Base-by-base conservation (phyloP, 1,140 invertebrate genomes). In the Saccostrea cuccullata region DNA sequence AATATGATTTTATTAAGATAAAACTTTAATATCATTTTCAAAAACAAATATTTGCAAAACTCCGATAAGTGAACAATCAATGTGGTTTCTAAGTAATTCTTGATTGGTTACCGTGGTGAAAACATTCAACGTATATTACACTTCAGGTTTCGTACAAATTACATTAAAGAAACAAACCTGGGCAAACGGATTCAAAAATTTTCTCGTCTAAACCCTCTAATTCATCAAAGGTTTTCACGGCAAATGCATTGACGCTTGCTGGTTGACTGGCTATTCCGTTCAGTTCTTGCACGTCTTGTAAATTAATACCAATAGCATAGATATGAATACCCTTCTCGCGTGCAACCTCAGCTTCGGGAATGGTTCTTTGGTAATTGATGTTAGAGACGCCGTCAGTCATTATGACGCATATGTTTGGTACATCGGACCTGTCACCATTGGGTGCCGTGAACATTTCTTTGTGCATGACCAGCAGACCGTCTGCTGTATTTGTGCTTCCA, bases 301-400 rank as follows among this genome's bases (percentile, higher is more conserved):
- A 55, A 4, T 88, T 89, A 83, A 91, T 91, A 55, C 90, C 90
- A 64, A 92, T 90, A 11, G 86, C 91, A 73, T 90, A 91, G 15
- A 91, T 90, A 67, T 90, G 89, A 58, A 91, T 90, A 13, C 77
- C 82, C 20, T 89, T 64, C 13, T 70, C 30, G 30, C 87, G 84
- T 26, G 87, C 86, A 17, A 11, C 40, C 26, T 88, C 83, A 6
- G 91, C 92, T 87, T 91, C 89, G 9, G 90, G 90, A 40, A 91
- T 89, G 20, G 90, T 91, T 83, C 86, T 26, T 15, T 40, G 70
- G 6, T 87, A 86, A 86, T 91, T 90, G n/a, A 91, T 91, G 83
- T 92, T 92, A 15, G 91, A 92, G 6, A 92, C 87, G 56, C 92
- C 92, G 86, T 93, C 92, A 56, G 92, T 93, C 13, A 93, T 77